phyloP scores from a whole-genome alignment of 2,888 invertebrate genomes.

The Caenorhabditis drosophilae region DNA sequence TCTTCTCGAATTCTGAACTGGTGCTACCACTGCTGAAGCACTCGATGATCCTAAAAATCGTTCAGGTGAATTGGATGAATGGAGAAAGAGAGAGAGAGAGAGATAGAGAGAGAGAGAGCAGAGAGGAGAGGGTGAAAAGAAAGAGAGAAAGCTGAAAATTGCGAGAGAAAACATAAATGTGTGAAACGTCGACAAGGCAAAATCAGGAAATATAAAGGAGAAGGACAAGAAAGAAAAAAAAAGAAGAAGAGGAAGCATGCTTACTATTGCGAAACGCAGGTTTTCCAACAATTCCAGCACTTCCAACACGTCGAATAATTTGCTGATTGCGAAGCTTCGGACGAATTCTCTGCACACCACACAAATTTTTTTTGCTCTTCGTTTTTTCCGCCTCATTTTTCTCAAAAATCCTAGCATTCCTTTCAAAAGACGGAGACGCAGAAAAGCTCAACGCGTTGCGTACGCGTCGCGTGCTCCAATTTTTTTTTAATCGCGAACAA shows the following conservation, averaged over 20 bases:
- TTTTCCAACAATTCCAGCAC: constrained; percentile 7
- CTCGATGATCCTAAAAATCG: no score
- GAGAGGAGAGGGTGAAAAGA: no score
- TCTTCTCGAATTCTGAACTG: background rate
- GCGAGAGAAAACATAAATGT: no score
- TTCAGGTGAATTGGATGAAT: no score
- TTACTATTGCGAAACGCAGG: constrained; percentile 24
- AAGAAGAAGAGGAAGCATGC: constrained; percentile 26
- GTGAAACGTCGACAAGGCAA: no score
- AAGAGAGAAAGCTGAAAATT: no score
- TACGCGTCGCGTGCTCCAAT: no score
- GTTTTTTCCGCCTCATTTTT: background rate
- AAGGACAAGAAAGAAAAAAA: no score
- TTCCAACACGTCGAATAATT: constrained; percentile 15
- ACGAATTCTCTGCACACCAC: constrained; percentile 17
- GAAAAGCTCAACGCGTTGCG: background rate
- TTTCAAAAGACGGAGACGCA: background rate
- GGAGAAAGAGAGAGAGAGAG: no score
- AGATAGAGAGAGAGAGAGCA: no score
- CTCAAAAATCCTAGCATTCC: background rate
- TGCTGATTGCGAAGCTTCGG: constrained; percentile 22
- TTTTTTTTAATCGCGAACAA: background rate
- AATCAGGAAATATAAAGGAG: no score
- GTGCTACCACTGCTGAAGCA: no score
- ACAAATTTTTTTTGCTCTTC: background rate